Base-by-base conservation (phyloP, 2,888 invertebrate genomes). In the Oasisia sp. region DNA sequence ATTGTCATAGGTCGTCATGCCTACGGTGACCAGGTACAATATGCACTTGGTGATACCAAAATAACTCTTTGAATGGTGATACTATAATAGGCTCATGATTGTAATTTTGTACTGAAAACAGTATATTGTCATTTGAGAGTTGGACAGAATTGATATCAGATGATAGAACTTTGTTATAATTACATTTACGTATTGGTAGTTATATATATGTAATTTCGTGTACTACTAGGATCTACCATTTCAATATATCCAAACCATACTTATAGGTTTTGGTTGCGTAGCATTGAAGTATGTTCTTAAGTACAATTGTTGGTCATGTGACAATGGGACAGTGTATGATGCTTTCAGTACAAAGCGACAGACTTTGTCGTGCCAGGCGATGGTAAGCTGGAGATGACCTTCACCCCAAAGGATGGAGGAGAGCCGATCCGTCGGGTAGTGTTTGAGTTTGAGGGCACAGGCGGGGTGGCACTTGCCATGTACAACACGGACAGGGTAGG, bases 1-100 rank as follows among this genome's bases (percentile, higher is more conserved):
- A 99, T 99, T 94, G 98, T 99, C 92, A 99, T 99, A 95, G 99
- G 99, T 4, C 98, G 99, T 97, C 99, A 99, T 96, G 97, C 97
- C 12, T 96, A 96, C 96, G 99, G 98, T 89, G 99, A 99, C 97
- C 99, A 99, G 96, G 97, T 97, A 93, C 38, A 56, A n/a, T 50
- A 32, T 91, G 44, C 74, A 74, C 3, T 56, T 56, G 56, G 56
- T 56, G 14, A 56, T 11, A 19, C 56, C 0, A 74, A 19, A 74
- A 74, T 74, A 74, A 74, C 74, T 27, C 27, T 74, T 7, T 19
- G 74, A 74, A 74, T 19, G 27, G 74, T 74, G 27, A 74, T 74
- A 74, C 74, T 19, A 74, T 74, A 74, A 3, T 74, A 74, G 19
- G 74, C 74, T 56, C 56, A 56, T 56, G 56, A 56, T 56, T 56